phyloP scores from a whole-genome alignment of 2,797 vertebrate species.

The Pteropus rufus region DNA sequence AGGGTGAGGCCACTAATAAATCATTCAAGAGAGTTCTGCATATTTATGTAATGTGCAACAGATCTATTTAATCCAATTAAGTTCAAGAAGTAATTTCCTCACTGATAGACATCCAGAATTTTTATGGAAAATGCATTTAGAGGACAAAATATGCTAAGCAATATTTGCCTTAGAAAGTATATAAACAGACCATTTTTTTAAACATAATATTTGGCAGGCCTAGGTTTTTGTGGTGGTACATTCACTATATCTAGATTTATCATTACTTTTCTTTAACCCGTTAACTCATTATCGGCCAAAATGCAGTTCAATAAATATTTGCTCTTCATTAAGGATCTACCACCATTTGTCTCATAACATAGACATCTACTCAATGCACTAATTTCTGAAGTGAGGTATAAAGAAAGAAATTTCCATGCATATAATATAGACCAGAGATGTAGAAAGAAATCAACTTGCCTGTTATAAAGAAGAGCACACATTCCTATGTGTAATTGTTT shows the following conservation, averaged over 20 bases:
- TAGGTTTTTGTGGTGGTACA: neutral
- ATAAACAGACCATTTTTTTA: neutral
- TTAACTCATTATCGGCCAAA: neutral
- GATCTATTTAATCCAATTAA: slow-evolving; percentile 33
- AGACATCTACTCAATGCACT: neutral
- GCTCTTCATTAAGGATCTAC: neutral
- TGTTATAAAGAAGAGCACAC: neutral
- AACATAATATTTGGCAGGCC: neutral
- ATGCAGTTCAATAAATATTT: neutral
- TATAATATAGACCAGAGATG: neutral
- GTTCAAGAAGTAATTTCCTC: slow-evolving; percentile 30
- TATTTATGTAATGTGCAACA: neutral
- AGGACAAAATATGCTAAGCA: neutral
- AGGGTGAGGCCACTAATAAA: neutral
- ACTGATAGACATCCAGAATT: neutral
- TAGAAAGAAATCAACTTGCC: neutral
- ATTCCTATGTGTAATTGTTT: neutral
- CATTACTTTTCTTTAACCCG: neutral
- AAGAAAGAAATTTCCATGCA: neutral
- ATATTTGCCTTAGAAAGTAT: neutral
- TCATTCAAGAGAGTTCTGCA: neutral
- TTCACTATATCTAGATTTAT: neutral
- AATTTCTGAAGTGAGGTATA: neutral
- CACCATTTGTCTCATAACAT: neutral
- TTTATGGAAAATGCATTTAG: neutral